Evolutionary conservation across 1,140 invertebrate genomes (phyloP).

Genomic region (Tribolium castaneum): DNA sequence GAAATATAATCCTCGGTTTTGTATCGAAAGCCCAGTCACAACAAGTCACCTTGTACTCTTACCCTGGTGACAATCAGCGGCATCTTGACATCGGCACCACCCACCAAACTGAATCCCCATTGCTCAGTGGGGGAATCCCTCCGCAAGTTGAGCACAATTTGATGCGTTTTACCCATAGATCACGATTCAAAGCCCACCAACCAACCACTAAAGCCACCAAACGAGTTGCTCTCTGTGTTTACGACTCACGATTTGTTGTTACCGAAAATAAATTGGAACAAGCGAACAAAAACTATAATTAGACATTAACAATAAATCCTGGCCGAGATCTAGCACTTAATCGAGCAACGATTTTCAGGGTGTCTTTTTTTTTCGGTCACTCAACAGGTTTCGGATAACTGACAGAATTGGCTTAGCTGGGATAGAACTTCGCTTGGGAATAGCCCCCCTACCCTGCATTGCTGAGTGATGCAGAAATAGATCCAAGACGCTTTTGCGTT

Average conservation of each 20-base stretch:
- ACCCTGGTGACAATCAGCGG: conserved; percentile 93
- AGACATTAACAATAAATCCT: conserved; percentile 30
- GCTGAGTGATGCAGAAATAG: conserved; percentile 46
- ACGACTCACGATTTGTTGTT: conserved; percentile 12
- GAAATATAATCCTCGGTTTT: too few species aligned
- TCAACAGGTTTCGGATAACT: conserved; percentile 51
- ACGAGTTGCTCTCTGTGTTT: conserved; percentile 22
- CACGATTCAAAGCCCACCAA: conserved; percentile 38
- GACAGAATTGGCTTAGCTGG: conserved; percentile 29
- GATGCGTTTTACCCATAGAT: conserved; percentile 72
- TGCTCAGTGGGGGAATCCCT: conserved; percentile 80
- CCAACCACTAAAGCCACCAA: conserved; percentile 45
- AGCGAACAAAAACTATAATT: conserved; percentile 33
- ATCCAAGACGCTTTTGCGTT: conserved; percentile 34
- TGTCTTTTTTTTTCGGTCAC: conserved; percentile 25
- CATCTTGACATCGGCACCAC: conserved; percentile 88
- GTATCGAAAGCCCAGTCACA: background rate
- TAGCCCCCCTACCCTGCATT: conserved; percentile 25
- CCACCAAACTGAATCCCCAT: conserved; percentile 93
- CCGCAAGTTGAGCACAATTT: conserved; percentile 79
- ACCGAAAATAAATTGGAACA: conserved; percentile 14
- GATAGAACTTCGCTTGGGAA: background rate
- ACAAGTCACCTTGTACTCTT: conserved; percentile 63
- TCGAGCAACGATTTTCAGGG: background rate
- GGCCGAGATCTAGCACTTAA: background rate